phyloP scores from a whole-genome alignment of 2,113 vertebrate species.

The Xiphias gladius region DNA sequence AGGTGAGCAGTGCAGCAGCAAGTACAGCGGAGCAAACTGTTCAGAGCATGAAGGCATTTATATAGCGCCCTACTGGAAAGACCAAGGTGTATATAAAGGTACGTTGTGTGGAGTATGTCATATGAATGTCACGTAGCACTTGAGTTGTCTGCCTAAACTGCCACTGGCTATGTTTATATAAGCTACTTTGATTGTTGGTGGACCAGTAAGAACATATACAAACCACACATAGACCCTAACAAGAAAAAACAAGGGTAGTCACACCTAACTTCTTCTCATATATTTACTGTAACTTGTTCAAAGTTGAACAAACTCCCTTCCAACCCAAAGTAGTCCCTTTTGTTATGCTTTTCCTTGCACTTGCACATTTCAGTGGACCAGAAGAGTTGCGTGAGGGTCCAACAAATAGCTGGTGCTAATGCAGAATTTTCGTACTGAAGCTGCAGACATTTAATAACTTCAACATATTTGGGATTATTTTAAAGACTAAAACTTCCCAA shows the following conservation, averaged over 20 bases:
- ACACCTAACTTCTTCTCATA: not conserved
- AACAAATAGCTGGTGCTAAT: not conserved
- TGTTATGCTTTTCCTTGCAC: not conserved
- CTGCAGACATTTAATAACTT: too few relatives aligned
- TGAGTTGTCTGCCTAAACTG: not conserved
- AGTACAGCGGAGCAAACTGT: constrained; percentile 22
- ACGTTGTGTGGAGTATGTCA: not conserved
- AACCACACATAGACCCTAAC: not conserved
- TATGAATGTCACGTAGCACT: not conserved
- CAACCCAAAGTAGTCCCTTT: not conserved
- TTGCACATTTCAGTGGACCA: not conserved
- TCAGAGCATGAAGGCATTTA: constrained; percentile 29
- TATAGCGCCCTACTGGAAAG: not conserved
- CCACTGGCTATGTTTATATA: not conserved
- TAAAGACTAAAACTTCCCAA: too few relatives aligned
- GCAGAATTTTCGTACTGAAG: not conserved
- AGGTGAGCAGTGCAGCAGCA: constrained; percentile 7
- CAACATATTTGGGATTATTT: too few relatives aligned
- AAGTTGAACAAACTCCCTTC: not conserved
- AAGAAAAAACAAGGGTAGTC: not conserved
- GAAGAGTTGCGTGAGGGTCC: not conserved
- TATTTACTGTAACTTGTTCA: not conserved
- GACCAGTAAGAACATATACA: not conserved
- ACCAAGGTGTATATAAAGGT: not conserved
- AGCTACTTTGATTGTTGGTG: not conserved